These are phyloP conservation scores for Ceratitis capitata DNA, from an alignment of 1,140 invertebrate genomes.

Conservation along the genomic window DNA sequence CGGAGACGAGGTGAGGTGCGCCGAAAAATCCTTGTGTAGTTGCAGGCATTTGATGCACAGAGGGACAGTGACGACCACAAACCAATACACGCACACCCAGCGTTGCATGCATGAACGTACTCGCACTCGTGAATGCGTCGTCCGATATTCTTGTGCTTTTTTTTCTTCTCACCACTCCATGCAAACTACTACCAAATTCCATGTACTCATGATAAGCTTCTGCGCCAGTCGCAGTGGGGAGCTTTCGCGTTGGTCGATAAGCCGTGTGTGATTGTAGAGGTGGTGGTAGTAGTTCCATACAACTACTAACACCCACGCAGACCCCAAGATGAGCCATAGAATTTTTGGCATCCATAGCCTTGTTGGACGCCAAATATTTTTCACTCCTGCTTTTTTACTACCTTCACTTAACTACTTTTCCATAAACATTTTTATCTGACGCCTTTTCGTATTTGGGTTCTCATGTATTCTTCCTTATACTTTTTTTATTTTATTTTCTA, in stretches of 20 bases:
- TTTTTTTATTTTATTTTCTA: not conserved
- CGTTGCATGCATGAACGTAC: not conserved
- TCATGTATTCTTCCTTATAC: not conserved
- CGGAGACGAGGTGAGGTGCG: too few species aligned
- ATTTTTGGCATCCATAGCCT: not conserved
- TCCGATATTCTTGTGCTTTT: not conserved
- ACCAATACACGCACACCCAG: not conserved
- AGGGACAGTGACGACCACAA: not conserved
- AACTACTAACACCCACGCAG: not conserved
- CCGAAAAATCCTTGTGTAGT: not conserved
- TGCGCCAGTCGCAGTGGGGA: not conserved
- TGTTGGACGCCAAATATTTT: not conserved
- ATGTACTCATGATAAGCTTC: too few species aligned
- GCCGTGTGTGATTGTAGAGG: not conserved
- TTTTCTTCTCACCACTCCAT: too few species aligned
- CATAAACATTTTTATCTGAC: slow-evolving; percentile 15
- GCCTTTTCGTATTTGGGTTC: not conserved
- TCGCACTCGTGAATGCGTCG: slow-evolving; percentile 6
- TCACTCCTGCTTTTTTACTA: not conserved
- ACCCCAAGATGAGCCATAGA: not conserved
- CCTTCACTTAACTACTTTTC: slow-evolving; percentile 16
- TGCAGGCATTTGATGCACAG: not conserved
- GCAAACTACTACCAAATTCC: too few species aligned
- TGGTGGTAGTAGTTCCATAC: not conserved
- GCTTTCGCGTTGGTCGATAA: not conserved